Conservation (phyloP, 2,113 vertebrate species). For the Dermatemys mawii region DNA sequence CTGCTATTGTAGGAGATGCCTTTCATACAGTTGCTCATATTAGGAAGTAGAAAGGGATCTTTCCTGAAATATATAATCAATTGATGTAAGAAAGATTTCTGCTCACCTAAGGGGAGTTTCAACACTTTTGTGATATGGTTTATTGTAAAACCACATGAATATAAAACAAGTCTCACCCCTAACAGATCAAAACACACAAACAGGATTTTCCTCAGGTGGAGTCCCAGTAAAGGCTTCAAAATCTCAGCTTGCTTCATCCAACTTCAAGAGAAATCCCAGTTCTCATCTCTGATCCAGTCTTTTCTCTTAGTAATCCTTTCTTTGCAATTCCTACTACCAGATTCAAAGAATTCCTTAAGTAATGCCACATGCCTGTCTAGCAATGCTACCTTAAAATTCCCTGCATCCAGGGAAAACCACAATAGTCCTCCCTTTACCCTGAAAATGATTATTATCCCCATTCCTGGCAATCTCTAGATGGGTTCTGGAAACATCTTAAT, state of each 20-base stretch:
- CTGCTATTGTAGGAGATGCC: background rate
- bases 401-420: background rate
- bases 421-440: background rate
- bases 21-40: background rate
- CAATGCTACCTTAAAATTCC: background rate
- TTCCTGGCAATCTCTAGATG: background rate
- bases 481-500: background rate
- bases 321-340: background rate
- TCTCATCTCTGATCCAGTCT: background rate
- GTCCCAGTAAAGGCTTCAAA: background rate
- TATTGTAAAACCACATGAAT: background rate
- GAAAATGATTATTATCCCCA: background rate
- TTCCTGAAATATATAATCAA: background rate
- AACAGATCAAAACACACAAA: background rate
- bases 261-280: background rate
- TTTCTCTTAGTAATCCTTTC: background rate
- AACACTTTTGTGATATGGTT: background rate
- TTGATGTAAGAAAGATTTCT: background rate
- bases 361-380: background rate
- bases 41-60: background rate
- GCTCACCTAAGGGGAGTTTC: background rate
- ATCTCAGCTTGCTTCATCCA: background rate
- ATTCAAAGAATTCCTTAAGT: background rate
- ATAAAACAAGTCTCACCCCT: background rate
- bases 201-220: background rate